Evolutionary conservation across 2,113 vertebrate genomes (phyloP).

Genomic region (Camarhynchus parvulus): DNA sequence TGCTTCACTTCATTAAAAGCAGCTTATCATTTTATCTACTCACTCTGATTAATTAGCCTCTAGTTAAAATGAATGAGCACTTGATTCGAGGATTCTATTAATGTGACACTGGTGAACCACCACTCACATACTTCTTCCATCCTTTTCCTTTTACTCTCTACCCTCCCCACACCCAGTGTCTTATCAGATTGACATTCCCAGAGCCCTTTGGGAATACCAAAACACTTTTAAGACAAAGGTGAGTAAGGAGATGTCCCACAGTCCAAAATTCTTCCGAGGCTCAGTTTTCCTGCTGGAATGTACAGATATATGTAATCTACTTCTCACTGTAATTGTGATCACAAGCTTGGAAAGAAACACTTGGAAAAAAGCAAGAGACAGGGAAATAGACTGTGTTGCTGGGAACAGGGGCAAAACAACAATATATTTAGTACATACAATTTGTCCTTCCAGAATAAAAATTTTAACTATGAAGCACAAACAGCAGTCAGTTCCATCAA

Average conservation of each 20-base stretch:
- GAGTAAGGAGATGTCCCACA: background rate
- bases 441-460: background rate
- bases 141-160: background rate
- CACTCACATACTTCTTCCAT: background rate
- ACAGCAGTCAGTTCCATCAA: background rate
- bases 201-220: background rate
- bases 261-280: background rate
- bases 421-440: background rate
- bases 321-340: background rate
- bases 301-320: background rate
- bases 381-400: background rate
- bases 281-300: background rate
- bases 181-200: background rate
- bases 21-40: conserved; percentile 70
- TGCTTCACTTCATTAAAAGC: conserved; percentile 69
- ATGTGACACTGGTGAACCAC: conserved; percentile 5
- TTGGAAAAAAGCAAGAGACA: background rate
- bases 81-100: conserved; percentile 58
- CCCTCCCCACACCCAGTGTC: background rate
- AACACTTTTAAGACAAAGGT: background rate
- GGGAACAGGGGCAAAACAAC: background rate
- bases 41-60: conserved; percentile 68
- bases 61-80: conserved; percentile 63
- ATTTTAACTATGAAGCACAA: background rate
- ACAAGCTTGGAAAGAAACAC: conserved; percentile 20